Evolutionary conservation across 2,113 vertebrate species (phyloP).

Genomic region (Rhagologus leucostigma): DNA sequence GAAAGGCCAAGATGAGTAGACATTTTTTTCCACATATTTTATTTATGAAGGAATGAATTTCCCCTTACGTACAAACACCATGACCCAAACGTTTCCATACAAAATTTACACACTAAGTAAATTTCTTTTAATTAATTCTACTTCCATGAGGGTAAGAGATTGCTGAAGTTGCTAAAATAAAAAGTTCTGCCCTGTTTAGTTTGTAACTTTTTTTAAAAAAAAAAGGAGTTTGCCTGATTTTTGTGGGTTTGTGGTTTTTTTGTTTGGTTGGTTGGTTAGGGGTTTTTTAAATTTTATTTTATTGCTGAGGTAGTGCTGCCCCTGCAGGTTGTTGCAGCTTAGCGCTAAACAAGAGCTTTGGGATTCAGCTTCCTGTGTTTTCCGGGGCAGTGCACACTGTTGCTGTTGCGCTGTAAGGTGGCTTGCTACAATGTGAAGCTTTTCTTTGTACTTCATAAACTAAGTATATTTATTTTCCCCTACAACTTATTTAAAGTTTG

Average conservation of each 20-base stretch:
- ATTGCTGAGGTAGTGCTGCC: rapidly evolving
- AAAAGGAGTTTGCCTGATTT: background rate
- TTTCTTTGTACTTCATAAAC: background rate
- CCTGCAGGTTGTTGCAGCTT: background rate
- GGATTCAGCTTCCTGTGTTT: background rate
- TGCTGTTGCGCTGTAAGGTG: background rate
- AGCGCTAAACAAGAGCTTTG: background rate
- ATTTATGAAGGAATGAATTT: background rate
- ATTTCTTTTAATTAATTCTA: background rate
- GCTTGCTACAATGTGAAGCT: background rate
- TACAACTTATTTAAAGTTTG: background rate
- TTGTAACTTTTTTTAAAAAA: background rate
- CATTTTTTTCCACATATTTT: background rate
- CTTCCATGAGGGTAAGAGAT: background rate
- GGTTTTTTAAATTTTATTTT: too few relatives aligned
- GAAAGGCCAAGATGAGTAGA: background rate
- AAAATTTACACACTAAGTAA: background rate
- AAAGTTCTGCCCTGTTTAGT: background rate
- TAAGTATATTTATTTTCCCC: background rate
- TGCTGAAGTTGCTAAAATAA: background rate
- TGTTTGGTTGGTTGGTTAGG: too few relatives aligned
- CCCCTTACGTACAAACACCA: rapidly evolving
- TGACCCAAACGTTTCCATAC: background rate
- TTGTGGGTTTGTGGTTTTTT: too few relatives aligned
- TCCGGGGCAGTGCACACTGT: rapidly evolving